These are phyloP conservation scores for Bombus haemorrhoidalis DNA, from an alignment of 1,140 invertebrate species.

Conservation along the genomic window DNA sequence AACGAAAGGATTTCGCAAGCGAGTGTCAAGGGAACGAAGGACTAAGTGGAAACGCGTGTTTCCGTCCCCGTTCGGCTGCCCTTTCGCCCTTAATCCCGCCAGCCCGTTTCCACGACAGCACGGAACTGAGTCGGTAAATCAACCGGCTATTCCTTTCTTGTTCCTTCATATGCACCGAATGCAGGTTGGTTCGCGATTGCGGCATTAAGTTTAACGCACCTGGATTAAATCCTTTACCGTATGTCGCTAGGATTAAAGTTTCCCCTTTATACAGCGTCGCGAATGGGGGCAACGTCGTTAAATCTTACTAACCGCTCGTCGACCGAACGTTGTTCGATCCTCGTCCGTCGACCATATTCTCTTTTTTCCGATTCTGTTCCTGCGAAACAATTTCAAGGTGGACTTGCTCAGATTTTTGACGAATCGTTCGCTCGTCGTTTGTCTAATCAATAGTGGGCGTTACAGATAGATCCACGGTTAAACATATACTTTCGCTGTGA, in stretches of 20 bases:
- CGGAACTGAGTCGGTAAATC: conserved; percentile 61
- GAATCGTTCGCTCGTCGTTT: neutral
- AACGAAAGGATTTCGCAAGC: neutral
- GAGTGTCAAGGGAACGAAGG: conserved; percentile 31
- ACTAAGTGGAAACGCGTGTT: conserved; percentile 81
- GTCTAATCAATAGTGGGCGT: neutral
- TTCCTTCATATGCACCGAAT: neutral
- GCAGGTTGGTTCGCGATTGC: neutral
- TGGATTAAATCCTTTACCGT: conserved; percentile 37
- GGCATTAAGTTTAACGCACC: conserved; percentile 48
- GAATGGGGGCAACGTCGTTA: neutral
- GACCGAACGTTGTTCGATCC: neutral
- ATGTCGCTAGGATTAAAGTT: conserved; percentile 29
- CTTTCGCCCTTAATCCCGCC: conserved; percentile 62
- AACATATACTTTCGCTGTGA: no score
- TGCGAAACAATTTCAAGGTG: neutral
- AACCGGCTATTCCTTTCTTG: conserved; percentile 47
- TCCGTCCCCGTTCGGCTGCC: conserved; percentile 59
- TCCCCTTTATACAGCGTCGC: neutral
- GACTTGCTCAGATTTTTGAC: neutral
- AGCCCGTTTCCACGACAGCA: conserved; percentile 38
- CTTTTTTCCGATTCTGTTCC: neutral
- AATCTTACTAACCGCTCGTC: neutral
- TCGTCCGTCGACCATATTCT: rapidly evolving
- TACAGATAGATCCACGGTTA: neutral